Evolutionary conservation across 53 echinoderm and acorn worm genomes (phyloP).

Genomic region (Crossaster papposus): DNA sequence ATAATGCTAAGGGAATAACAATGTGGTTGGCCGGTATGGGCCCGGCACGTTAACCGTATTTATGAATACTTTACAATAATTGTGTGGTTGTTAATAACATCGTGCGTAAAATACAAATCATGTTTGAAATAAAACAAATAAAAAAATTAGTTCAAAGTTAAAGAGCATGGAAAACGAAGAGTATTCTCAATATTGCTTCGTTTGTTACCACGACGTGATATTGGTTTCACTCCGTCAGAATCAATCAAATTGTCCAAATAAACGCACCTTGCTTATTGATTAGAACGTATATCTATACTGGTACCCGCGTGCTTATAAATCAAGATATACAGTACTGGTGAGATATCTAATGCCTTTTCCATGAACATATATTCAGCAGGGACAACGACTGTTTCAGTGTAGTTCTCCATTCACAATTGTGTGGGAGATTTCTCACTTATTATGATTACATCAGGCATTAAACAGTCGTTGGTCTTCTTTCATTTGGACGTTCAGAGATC

Average conservation of each 20-base stretch:
- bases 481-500: neutral
- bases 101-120: too few relatives aligned
- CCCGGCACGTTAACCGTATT: too few relatives aligned
- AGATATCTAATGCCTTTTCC: neutral
- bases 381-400: neutral
- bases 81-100: too few relatives aligned
- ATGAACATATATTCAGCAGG: neutral
- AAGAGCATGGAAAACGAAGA: too few relatives aligned
- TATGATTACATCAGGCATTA: neutral
- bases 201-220: neutral
- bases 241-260: neutral
- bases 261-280: neutral
- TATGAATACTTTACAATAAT: too few relatives aligned
- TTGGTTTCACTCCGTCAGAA: neutral
- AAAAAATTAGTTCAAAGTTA: too few relatives aligned
- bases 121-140: too few relatives aligned
- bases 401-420: neutral
- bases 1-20: too few relatives aligned
- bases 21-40: too few relatives aligned
- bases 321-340: neutral
- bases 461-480: neutral
- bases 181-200: too few relatives aligned
- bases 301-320: neutral
- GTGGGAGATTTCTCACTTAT: neutral
- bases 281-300: neutral